A percentile compares a stretch with the other conserved stretches of the same genome.
phyloP scores from a whole-genome alignment of 2,888 invertebrate genomes.

The Himalopsyche anomala region DNA sequence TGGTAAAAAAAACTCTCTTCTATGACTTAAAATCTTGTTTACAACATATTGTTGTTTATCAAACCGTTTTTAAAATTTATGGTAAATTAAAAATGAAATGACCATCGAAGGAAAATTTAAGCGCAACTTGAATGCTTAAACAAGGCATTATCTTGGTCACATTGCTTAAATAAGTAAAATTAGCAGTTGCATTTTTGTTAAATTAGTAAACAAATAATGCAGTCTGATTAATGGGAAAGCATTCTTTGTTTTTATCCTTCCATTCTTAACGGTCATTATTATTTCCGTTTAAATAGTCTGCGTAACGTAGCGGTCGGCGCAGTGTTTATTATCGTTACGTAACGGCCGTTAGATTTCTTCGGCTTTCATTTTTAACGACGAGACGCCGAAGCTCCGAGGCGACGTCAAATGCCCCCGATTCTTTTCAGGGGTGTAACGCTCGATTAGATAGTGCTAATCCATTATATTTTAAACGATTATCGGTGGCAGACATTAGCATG shows the following conservation, averaged over 20 bases:
- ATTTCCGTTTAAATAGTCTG: conserved; percentile 11
- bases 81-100: too few species aligned
- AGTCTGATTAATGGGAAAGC: background rate
- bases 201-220: background rate
- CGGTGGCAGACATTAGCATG: background rate
- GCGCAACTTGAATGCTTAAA: too few species aligned
- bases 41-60: too few species aligned
- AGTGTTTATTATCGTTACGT: conserved; percentile 45
- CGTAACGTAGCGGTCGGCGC: conserved; percentile 26
- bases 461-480: background rate
- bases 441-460: conserved; percentile 22
- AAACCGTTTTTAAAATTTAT: too few species aligned
- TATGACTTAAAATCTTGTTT: too few species aligned
- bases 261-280: conserved; percentile 1
- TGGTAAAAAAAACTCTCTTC: too few species aligned
- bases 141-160: too few species aligned
- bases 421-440: conserved; percentile 16
- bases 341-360: conserved; percentile 50
- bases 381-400: conserved; percentile 40
- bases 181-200: too few species aligned
- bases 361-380: conserved; percentile 43
- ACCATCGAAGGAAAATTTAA: too few species aligned
- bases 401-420: conserved; percentile 27
- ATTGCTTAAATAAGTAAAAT: too few species aligned
- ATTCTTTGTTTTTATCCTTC: background rate